Base-by-base conservation (phyloP, 2,888 invertebrate genomes). In the Chymomyza amoena region DNA sequence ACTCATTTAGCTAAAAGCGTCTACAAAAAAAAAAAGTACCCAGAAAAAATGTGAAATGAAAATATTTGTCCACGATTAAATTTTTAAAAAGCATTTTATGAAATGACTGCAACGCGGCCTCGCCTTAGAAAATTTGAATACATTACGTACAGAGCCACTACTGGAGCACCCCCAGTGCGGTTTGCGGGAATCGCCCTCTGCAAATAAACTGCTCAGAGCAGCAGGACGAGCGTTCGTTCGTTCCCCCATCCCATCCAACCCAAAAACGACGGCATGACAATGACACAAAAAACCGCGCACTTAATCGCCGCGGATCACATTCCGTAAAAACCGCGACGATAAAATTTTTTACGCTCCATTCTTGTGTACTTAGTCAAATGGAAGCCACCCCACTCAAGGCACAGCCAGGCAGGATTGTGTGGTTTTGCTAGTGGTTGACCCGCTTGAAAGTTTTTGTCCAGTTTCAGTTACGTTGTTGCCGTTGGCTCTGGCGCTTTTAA, bases 11-110 rank as follows among this genome's bases (percentile, higher is more conserved):
- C 88, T 89, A 89, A 89, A 87, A 90, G 89, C 88, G 75, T 73
- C 70, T 59, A 64, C 60, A 66, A 66, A 64, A 64, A 70, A 60
- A 25, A 45, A 45, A 13, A 56, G 39, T 59, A 36, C 18, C 50
- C 69, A 72, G 72, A 75, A 70, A 72, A 61, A 66, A 73, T 57
- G 74, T 66, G 69, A 74, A 89, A 84, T 83, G 84, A 85, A 89
- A 89, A 90, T 88, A 89, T 89, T 90, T 89, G 89, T 86, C 80
- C 88, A 88, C 84, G 89, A 84, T 88, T 89, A 89, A 89, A 89
- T 88, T 88, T 78, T 77, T 59, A 72, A 80, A 76, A 84, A 86
- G 79, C 84, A 80, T 84, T 89, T 84, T 80, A 88, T 82, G 75
- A 81, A 84, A 84, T 80, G 81, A 84, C 81, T 87, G 88, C 88